Base-by-base conservation (phyloP, 2,797 vertebrate species). In the Danionella dracula region DNA sequence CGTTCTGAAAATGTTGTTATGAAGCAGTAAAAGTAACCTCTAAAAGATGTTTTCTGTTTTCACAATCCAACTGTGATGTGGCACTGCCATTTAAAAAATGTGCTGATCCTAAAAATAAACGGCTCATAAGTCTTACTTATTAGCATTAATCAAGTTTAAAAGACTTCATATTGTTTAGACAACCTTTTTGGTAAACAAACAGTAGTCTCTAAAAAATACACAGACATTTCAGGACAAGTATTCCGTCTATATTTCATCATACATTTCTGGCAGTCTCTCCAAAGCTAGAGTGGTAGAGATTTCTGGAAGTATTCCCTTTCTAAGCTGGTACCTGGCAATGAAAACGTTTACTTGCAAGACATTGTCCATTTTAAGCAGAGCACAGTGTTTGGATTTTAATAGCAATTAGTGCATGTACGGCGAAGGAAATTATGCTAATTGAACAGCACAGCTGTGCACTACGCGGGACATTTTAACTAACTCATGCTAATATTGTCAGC, bases 381-480 rank as follows among this genome's bases (percentile, higher is more conserved):
- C 27, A 63, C 8, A 37, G 66, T 34, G 38, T 63, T 72, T 70
- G 32, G 79, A 76, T 81, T 77, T 79, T 76, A 78, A 63, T 66
- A 63, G 72, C 75, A 83, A 78, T 78, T 84, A 80, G 53, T 38
- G 60, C 11, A 40, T 81, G 82, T 83, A 82, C 78, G 81, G 76
- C 48, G 31, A 73, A 74, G 73, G 73, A 82, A 78, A 87, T 88
- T 80, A 78, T 74, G 69, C 72, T 79, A 59, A 87, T 89, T 83
- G 85, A 82, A 80, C 72, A 16, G 53, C 86, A 82, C 88, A 90
- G 87, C 87, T 90, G 88, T 86, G 87, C 38, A 29, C 82, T 84
- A 88, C 80, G 81, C 85, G 84, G 82, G 86, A 78, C 48, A 66
- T 74, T 75, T 68, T 51, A 35, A 69, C 79, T 86, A 84, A 88